Percentiles rank a stretch among this genome's conserved stretches.
Conservation (phyloP, 2,888 invertebrate species). For the Nomada hirtipes region DNA sequence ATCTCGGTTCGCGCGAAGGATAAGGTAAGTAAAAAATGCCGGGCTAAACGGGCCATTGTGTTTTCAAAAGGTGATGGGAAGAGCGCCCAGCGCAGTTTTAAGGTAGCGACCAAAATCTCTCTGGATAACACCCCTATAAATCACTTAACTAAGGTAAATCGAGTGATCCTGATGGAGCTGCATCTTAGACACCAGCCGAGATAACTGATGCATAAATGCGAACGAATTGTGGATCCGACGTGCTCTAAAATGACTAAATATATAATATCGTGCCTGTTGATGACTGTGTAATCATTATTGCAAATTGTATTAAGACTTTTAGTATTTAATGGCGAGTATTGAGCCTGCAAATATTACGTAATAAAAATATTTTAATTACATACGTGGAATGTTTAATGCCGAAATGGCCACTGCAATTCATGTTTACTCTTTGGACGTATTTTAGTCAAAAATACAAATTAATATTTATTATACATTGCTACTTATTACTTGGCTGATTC, state of each 20-base stretch:
- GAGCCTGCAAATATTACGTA: no score
- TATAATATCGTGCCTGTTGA: no score
- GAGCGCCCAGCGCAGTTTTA: conserved; percentile 39
- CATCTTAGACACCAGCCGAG: conserved; percentile 40
- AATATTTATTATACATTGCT: no score
- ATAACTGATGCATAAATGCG: conserved; percentile 12
- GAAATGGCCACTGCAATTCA: no score
- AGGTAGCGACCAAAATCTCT: conserved; percentile 39
- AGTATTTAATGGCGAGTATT: no score
- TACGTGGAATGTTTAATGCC: no score
- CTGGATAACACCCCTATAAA: conserved; percentile 67
- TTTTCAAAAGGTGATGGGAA: conserved; percentile 37
- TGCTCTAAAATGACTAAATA: background rate
- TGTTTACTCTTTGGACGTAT: no score
- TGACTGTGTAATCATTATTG: no score
- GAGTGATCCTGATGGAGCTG: conserved; percentile 63
- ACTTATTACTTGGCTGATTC: no score
- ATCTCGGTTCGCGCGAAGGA: conserved; percentile 55
- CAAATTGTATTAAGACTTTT: no score
- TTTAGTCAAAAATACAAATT: no score
- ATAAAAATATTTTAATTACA: no score
- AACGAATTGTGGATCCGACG: conserved; percentile 1
- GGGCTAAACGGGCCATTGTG: conserved; percentile 35
- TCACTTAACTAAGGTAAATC: conserved; percentile 64
- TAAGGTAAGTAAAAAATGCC: conserved; percentile 58